Evolutionary conservation across 2,113 vertebrate genomes (phyloP).

Genomic region (Peucedramus taeniatus): DNA sequence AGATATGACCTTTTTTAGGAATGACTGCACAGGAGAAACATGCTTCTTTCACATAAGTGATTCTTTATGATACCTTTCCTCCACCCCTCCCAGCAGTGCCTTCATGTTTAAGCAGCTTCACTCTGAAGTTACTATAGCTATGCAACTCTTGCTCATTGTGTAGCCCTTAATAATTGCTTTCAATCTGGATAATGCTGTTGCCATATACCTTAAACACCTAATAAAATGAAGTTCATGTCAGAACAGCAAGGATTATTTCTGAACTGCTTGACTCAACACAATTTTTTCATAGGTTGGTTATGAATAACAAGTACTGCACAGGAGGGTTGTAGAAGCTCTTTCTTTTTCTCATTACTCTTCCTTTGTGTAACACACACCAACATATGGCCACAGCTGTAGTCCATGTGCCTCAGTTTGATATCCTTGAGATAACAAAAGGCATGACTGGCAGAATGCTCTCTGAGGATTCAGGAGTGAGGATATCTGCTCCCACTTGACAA

Average conservation of each 20-base stretch:
- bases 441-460: not conserved
- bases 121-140: not conserved
- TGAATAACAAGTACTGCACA: not conserved
- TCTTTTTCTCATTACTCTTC: not conserved
- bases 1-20: not conserved
- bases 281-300: not conserved
- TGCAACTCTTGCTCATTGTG: not conserved
- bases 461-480: not conserved
- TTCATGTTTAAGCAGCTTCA: not conserved
- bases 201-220: not conserved
- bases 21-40: not conserved
- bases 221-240: not conserved
- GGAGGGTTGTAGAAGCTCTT: not conserved
- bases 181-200: not conserved
- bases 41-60: not conserved
- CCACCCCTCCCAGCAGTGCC: not conserved
- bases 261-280: not conserved
- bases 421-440: not conserved
- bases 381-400: not conserved
- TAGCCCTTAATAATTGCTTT: not conserved
- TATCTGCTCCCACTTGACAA: not conserved
- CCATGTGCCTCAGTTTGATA: not conserved
- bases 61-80: not conserved
- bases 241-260: not conserved
- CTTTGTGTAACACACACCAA: not conserved